phyloP scores from a whole-genome alignment of 23 tunicate species.

The Halocynthia aurantium region DNA sequence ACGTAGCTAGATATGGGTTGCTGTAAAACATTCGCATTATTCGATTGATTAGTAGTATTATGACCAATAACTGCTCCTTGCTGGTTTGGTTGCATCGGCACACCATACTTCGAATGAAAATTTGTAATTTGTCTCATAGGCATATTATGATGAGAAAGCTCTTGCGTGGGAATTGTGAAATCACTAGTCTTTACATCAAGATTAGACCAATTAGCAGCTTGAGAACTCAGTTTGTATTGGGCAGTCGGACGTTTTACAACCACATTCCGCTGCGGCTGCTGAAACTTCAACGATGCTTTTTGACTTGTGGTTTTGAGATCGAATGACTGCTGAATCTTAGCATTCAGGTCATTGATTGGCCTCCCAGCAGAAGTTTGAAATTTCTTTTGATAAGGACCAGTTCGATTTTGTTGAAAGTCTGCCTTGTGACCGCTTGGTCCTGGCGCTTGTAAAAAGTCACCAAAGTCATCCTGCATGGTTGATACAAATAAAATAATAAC shows the following conservation, averaged over 20 bases:
- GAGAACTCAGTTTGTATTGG: conserved; percentile 10
- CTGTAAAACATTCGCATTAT: background rate
- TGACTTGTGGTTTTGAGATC: conserved; percentile 4
- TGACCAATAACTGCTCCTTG: background rate
- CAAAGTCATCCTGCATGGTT: conserved; percentile 44
- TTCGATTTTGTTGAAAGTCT: no score
- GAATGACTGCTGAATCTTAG: conserved; percentile 16
- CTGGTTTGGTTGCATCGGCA: background rate
- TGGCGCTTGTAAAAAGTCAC: conserved; percentile 73
- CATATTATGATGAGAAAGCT: background rate
- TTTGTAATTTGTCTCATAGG: background rate
- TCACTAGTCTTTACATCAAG: conserved; percentile 6
- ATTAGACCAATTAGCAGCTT: conserved; percentile 15
- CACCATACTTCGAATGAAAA: background rate
- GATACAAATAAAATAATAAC: no score
- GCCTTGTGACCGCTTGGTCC: background rate
- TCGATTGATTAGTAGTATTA: background rate
- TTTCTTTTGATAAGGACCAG: no score
- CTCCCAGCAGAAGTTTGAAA: background rate
- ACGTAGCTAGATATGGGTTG: no score
- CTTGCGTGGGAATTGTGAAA: conserved; percentile 4
- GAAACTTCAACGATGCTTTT: conserved; percentile 20
- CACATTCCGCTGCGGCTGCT: background rate
- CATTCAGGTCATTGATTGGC: conserved; percentile 7
- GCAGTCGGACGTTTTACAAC: background rate